Evolutionary conservation across 1,140 invertebrate species (phyloP), one percentile per base, ranked within the genome.

Genomic region (Spodoptera frugiperda): DNA sequence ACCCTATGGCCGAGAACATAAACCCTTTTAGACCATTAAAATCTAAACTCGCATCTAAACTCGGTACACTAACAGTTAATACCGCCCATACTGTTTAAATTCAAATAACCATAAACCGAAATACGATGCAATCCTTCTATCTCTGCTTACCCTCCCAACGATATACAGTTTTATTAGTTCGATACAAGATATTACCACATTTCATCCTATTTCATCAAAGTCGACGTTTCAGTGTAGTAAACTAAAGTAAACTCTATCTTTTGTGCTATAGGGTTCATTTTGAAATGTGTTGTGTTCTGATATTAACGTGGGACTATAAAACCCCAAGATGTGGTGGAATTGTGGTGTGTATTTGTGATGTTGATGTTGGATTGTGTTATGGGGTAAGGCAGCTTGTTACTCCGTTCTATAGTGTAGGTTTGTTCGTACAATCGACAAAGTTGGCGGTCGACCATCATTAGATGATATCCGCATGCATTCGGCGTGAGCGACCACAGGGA

Each of bases 51-150:
- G 33, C 59, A 57, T 30, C 54, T 63, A 63, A 63, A 61, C 30
- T 61, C 30, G 14, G 30, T 17, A 61, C 39, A 61, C 33, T 19
- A 53, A 8, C 59, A 44, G 15, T 63, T 44, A 63, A 63, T 57
- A 57, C 33, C 59, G 10, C 59, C 59, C 33, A 63, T 19, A 19
- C 33, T 49, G 19, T 67, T 67, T 67, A 67, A 67, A 49, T 21
- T 53, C 15, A 53, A 53, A 53, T 53, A 44, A 33, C 33, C 10
- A 44, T 46, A 63, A 63, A 63, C 33, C 17, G 30, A 44, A 44
- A 44, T 57, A 63, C 59, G 59, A 63, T 63, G 59, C 59, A 63
- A 63, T 63, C 33, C 59, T 63, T 63, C 59, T 63, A 63, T 44
- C 57, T 61, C 33, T 63, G 59, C 59, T 33, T 25, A 33, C 67